Base-by-base conservation (phyloP, 1,140 invertebrate species). In the Lethocerus indicus region DNA sequence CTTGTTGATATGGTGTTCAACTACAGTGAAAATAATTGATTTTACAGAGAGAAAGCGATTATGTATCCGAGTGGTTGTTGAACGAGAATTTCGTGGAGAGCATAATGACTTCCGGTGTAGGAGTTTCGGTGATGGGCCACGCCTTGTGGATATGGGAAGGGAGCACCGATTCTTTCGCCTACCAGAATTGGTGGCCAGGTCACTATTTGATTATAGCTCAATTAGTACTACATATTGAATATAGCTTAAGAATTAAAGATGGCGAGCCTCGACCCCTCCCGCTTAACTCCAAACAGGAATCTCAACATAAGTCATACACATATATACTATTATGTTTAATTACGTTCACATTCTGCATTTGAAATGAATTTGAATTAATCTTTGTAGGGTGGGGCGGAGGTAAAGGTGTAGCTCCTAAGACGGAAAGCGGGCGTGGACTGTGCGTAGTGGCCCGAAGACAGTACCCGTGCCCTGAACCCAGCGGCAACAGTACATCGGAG, bases 41-140 rank as follows among this genome's bases (percentile, higher is more conserved):
- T 35, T 56, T 48, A 14, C 64, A 74, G 59, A 59, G 59, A n/a
- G 76, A 78, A 61, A 77, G 72, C 57, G 67, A 78, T 58, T 76
- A 75, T 51, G 41, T 78, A 7, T 76, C 74, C 14, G 72, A 73
- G 53, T 64, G 71, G 62, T 53, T 77, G 48, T 47, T 64, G 14
- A 63, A 64, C 24, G 53, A 68, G 37, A 63, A 69, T n/a, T 54
- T 66, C 41, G 60, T 66, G n/a, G 57, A 56, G 1, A 65, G 64
- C 9, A 59, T 74, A 9, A 68, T 74, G 62, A 75, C 73, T 23
- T 67, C 68, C 14, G 72, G 72, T 20, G 59, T 73, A 27, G 71
- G 71, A 18, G 65, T 72, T 16, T 64, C 61, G 3, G 61, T 66
- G 1, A 51, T 70, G 49, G 66, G 67, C 44, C 57, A 55, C 14